phyloP scores from a whole-genome alignment of 2,113 vertebrate species.

The Noturus placidus region DNA sequence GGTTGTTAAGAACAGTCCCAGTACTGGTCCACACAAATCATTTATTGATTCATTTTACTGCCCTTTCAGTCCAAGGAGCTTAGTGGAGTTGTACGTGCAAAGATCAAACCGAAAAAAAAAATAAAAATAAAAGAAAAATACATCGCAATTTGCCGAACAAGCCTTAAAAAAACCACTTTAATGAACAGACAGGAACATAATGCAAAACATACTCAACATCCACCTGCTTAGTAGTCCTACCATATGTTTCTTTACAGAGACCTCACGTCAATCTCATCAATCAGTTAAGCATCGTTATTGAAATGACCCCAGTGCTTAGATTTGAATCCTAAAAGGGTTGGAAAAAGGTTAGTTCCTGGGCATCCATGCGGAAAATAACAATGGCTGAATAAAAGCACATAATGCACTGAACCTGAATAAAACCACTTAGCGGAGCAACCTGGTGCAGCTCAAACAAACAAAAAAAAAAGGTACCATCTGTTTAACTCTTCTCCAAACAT shows the following conservation, averaged over 20 bases:
- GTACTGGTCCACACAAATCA: constrained; percentile 3
- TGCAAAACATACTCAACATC: constrained; percentile 44
- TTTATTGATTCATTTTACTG: constrained; percentile 22
- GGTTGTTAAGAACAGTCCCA: neutral
- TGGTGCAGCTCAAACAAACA: constrained; percentile 20
- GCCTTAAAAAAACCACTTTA: neutral
- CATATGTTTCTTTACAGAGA: constrained; percentile 64
- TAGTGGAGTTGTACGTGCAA: neutral
- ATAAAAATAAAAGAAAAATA: neutral
- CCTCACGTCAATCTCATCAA: constrained; percentile 55
- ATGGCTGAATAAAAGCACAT: constrained; percentile 35
- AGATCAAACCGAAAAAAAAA: neutral
- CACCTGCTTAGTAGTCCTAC: constrained; percentile 59
- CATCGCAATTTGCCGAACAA: neutral
- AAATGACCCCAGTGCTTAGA: constrained; percentile 55
- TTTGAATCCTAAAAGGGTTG: constrained; percentile 25
- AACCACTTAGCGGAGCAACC: constrained; percentile 9
- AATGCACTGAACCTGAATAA: constrained; percentile 5
- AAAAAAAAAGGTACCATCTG: constrained; percentile 32
- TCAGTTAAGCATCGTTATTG: constrained; percentile 57
- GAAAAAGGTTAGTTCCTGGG: constrained; percentile 32
- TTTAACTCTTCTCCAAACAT: constrained; percentile 28
- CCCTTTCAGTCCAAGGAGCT: neutral
- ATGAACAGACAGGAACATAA: neutral
- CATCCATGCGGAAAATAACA: constrained; percentile 21